These are phyloP conservation scores for Catharus ustulatus DNA, from an alignment of 2,797 vertebrate species.

Conservation along the genomic window DNA sequence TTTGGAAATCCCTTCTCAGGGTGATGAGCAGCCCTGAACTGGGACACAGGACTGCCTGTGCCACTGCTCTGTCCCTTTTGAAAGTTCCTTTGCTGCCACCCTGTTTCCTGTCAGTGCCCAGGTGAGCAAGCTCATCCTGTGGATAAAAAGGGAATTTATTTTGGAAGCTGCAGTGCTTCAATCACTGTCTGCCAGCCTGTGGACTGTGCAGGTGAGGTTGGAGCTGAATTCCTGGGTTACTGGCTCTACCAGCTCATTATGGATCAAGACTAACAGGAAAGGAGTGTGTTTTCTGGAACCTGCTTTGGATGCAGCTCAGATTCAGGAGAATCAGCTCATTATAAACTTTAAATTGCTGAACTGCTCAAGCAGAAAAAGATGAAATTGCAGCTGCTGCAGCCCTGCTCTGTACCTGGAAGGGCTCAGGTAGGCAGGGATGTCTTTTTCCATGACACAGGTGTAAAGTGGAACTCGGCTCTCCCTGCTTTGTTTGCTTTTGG, in stretches of 20 bases:
- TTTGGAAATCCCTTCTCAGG: neutral
- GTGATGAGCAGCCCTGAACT: neutral
- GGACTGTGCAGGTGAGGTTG: neutral
- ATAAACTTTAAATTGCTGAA: conserved; percentile 4
- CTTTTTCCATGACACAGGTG: neutral
- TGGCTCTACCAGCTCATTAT: neutral
- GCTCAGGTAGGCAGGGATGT: neutral
- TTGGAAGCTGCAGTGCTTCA: neutral
- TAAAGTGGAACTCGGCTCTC: neutral
- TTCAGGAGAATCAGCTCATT: conserved; percentile 5
- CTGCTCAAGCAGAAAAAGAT: conserved; percentile 15
- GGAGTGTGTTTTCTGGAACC: neutral
- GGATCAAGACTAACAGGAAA: neutral
- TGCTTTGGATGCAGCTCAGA: conserved; percentile 34
- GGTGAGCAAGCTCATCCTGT: neutral
- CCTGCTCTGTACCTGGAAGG: neutral
- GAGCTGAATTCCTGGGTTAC: neutral
- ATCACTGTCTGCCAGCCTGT: neutral
- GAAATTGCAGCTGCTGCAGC: neutral
- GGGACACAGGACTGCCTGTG: neutral
- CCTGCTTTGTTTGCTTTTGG: neutral
- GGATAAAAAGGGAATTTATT: neutral
- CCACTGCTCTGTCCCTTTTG: neutral
- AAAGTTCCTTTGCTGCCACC: neutral
- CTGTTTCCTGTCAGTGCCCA: neutral